Evolutionary conservation across 2,888 invertebrate genomes (phyloP), one percentile per base, ranked within the genome.

Genomic region (Epicampocera succincta): DNA sequence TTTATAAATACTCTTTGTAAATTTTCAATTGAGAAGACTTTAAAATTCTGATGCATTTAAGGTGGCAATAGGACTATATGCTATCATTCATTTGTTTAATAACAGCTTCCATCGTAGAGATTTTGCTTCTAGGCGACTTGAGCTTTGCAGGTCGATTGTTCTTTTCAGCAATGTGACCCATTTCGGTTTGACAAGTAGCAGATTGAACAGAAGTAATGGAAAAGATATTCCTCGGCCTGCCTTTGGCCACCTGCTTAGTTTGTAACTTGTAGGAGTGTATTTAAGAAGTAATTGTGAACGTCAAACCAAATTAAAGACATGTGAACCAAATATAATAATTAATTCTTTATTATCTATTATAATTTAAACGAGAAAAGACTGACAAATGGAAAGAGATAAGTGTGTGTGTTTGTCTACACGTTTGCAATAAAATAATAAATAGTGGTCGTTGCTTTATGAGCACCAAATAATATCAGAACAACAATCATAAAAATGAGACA

Each of bases 321-420:
- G 46, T 73, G 78, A 77, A 81, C 74, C 77, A 65, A 78, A 78
- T 63, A 76, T 76, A 65, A 73, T 65, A 71, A 77, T 81, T 76
- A 65, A 33, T 44, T 63, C 68, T 82, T 77, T 77, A 77, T 74
- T 77, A 63, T 52, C 63, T 74, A 50, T 63, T 44, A 46, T 40
- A 65, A 63, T 61, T 44, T 54, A 65, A 63, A 72, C 42, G 25
- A 61, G 12, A 21, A 44, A 38, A 3, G 44, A 72, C 21, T 25
- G 50, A 48, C 58, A 44, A 61, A 52, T n/a, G 33, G 29, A 46
- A n/a, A 9, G 12, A 15, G 2, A 21, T 52, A n/a, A 19, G 12
- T 50, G 9, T 38, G 1, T 13, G 0, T 40, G 25, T 15, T 19
- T 17, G n/a, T 21, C 19, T 33, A 8, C 15, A 3, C 38, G 9